Evolutionary conservation across 2,113 vertebrate genomes (phyloP).

Genomic region (Panthera leo): DNA sequence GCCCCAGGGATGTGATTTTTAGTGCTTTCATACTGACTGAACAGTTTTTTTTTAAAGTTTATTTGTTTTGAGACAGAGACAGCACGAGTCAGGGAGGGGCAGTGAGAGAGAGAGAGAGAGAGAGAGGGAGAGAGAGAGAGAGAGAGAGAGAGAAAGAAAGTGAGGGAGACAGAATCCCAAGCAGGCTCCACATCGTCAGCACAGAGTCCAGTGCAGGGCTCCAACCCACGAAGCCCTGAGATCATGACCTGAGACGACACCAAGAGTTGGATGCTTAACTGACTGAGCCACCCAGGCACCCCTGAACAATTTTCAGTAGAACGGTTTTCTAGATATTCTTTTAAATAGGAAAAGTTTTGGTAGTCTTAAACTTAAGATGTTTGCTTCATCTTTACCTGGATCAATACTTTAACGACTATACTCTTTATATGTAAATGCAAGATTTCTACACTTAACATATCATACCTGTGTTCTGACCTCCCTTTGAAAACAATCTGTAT

Average conservation of each 20-base stretch:
- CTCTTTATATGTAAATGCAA: neutral
- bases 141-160: too few species aligned
- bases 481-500: neutral
- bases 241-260: too few species aligned
- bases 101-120: too few species aligned
- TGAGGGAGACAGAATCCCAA: too few species aligned
- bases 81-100: too few species aligned
- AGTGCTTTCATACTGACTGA: neutral
- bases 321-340: neutral
- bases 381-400: neutral
- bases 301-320: neutral
- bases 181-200: too few species aligned
- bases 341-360: neutral
- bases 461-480: neutral
- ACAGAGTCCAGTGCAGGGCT: too few species aligned
- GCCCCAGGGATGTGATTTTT: neutral
- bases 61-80: too few species aligned
- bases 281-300: too few species aligned
- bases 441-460: neutral
- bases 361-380: slow-evolving; percentile 10
- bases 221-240: too few species aligned
- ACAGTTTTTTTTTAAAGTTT: neutral
- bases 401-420: neutral
- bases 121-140: too few species aligned
- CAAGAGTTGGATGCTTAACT: too few species aligned